phyloP scores from a whole-genome alignment of 2,113 vertebrate genomes.

The Ptychochromis oligacanthus region DNA sequence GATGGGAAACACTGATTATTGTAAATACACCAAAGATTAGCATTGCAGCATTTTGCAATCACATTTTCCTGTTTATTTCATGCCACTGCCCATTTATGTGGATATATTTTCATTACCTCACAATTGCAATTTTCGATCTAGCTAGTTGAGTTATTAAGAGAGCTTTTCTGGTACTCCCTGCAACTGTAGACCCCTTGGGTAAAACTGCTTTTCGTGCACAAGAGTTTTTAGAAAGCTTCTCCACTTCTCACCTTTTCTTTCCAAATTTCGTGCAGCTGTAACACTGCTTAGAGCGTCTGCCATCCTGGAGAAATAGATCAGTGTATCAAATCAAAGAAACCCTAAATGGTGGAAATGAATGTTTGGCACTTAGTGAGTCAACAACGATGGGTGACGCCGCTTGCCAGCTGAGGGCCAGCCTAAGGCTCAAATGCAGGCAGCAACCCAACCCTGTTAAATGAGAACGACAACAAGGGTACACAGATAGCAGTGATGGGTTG shows the following conservation, averaged over 20 bases:
- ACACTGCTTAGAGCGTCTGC: background rate
- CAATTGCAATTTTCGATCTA: background rate
- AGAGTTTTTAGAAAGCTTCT: conserved; percentile 7
- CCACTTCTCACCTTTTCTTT: background rate
- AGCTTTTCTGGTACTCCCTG: background rate
- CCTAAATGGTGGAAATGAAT: conserved; percentile 54
- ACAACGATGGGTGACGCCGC: conserved; percentile 25
- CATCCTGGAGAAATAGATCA: conserved; percentile 52
- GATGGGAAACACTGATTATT: background rate
- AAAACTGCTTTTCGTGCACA: background rate
- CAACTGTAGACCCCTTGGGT: background rate
- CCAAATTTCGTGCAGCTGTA: background rate
- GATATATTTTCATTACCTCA: background rate
- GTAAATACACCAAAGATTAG: background rate
- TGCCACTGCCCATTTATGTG: background rate
- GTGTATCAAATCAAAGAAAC: conserved; percentile 55
- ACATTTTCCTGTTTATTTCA: background rate
- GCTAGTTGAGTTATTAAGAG: background rate
- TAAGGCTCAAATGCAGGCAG: conserved; percentile 46
- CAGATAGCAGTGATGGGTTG: conserved; percentile 43
- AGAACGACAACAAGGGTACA: conserved; percentile 66
- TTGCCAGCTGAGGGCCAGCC: conserved; percentile 48
- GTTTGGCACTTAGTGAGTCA: conserved; percentile 39
- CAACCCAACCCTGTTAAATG: conserved; percentile 56
- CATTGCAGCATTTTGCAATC: background rate